Evolutionary conservation across 1,140 invertebrate genomes (phyloP).

Genomic region (Akabosia matsudoensis): DNA sequence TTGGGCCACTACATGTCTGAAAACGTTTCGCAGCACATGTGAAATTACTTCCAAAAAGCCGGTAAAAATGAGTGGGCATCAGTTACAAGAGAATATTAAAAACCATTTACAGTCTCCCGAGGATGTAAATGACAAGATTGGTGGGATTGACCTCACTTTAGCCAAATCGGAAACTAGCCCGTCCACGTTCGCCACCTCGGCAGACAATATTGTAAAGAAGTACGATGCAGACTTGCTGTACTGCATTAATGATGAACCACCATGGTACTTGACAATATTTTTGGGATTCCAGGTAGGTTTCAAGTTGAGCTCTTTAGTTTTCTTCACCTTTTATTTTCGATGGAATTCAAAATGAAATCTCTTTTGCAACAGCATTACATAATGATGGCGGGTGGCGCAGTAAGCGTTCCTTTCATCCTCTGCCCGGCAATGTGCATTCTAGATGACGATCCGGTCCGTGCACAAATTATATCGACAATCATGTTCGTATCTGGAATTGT

Average conservation of each 20-base stretch:
- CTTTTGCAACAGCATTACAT: conserved; percentile 68
- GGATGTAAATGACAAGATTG: background rate
- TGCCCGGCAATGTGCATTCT: conserved; percentile 55
- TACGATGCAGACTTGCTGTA: conserved; percentile 60
- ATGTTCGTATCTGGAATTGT: conserved; percentile 57
- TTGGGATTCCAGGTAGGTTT: conserved; percentile 72
- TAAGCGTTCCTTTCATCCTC: conserved; percentile 56
- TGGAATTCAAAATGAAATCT: background rate
- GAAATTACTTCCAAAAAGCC: no score
- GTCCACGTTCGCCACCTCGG: background rate
- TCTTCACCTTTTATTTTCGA: background rate
- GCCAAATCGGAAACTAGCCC: background rate
- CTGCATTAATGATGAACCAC: conserved; percentile 74
- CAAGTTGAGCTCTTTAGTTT: background rate
- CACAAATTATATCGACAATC: conserved; percentile 55
- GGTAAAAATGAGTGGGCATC: background rate
- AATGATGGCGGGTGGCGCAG: conserved; percentile 82
- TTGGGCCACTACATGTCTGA: no score
- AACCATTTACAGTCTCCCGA: background rate
- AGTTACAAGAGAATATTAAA: background rate
- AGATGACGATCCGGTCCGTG: conserved; percentile 50
- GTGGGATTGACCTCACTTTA: background rate
- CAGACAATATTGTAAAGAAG: background rate
- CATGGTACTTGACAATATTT: conserved; percentile 77
- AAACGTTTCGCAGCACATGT: no score